phyloP scores from a whole-genome alignment of 23 tunicate genomes.

The Pegea sp. region DNA sequence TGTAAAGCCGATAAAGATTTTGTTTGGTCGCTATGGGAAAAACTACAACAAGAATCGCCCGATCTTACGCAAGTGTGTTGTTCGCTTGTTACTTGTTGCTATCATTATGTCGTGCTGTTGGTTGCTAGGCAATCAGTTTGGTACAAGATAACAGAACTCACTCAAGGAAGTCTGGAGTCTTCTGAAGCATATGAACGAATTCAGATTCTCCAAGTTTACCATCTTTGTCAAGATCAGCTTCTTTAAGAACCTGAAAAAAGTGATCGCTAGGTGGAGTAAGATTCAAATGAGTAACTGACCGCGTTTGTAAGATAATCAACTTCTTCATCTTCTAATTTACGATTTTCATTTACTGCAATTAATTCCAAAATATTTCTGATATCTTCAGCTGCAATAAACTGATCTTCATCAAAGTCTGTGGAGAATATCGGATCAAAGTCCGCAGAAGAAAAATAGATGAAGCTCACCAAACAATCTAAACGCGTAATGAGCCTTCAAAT shows the following conservation, averaged over 20 bases:
- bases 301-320: background rate
- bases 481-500: background rate
- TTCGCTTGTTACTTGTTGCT: too few species aligned
- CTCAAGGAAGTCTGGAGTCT: background rate
- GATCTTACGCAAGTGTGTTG: conserved; percentile 86
- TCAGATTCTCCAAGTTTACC: background rate
- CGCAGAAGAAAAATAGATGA: too few species aligned
- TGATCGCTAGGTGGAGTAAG: background rate
- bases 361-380: background rate
- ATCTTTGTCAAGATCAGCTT: background rate
- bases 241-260: background rate
- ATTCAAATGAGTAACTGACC: background rate
- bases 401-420: conserved; percentile 1
- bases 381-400: background rate
- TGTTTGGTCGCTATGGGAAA: conserved; percentile 92
- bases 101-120: too few species aligned
- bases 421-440: too few species aligned
- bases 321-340: background rate
- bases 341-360: background rate
- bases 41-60: conserved; percentile 72
- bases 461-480: background rate
- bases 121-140: too few species aligned
- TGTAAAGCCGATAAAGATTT: conserved; percentile 92
- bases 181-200: background rate
- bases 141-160: too few species aligned